Percentiles rank a stretch among this genome's conserved stretches.
These are phyloP conservation scores for Hemicrepidius hirtus DNA, from an alignment of 2,888 invertebrate species.

Conservation along the genomic window DNA sequence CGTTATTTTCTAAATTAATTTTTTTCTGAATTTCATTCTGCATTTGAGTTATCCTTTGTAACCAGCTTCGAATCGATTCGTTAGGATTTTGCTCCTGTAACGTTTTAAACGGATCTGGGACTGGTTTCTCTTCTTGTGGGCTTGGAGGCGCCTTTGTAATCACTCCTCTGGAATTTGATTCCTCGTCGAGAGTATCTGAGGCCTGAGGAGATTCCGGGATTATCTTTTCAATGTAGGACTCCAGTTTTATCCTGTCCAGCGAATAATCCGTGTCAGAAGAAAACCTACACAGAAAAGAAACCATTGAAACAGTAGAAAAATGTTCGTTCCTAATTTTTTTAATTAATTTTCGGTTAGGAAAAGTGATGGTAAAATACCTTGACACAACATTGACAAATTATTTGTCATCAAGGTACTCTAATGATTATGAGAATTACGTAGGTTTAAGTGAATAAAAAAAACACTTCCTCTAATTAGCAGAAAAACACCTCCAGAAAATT, in stretches of 20 bases:
- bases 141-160: slow-evolving; percentile 14
- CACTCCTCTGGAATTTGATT: slow-evolving; percentile 35
- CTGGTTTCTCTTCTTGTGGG: slow-evolving; percentile 14
- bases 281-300: slow-evolving; percentile 30
- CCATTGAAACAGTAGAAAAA: background rate
- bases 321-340: too few relatives aligned
- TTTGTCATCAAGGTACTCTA: too few relatives aligned
- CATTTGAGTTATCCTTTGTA: slow-evolving; percentile 83
- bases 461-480: too few relatives aligned
- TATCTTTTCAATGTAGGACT: slow-evolving; percentile 69
- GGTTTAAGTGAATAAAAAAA: too few relatives aligned
- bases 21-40: slow-evolving; percentile 76
- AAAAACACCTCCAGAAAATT: too few relatives aligned
- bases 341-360: too few relatives aligned
- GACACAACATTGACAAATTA: too few relatives aligned
- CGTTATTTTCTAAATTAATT: slow-evolving; percentile 53
- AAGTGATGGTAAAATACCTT: too few relatives aligned
- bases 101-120: slow-evolving; percentile 64
- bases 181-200: slow-evolving; percentile 62
- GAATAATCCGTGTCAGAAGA: slow-evolving; percentile 46
- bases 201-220: slow-evolving; percentile 67
- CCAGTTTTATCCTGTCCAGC: slow-evolving; percentile 64
- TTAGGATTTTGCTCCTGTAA: slow-evolving; percentile 73
- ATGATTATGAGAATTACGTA: too few relatives aligned
- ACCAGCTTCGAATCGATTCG: slow-evolving; percentile 84